Percentiles rank a stretch among this genome's conserved stretches.
Conservation (phyloP, 2,113 vertebrate genomes). For the Corythoichthys haematopterus region DNA sequence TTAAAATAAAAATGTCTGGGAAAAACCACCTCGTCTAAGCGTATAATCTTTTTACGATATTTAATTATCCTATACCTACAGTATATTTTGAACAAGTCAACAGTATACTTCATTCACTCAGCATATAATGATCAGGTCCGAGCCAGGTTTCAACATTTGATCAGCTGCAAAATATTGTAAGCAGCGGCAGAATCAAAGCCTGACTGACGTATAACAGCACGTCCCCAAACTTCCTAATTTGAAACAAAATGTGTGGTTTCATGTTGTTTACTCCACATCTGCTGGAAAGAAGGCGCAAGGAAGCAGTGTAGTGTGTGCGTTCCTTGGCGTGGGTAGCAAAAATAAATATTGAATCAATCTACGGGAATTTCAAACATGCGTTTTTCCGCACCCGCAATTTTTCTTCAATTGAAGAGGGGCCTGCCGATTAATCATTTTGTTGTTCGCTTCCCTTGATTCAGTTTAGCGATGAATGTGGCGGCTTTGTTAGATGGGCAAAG, state of each 20-base stretch:
- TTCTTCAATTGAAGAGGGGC: background rate
- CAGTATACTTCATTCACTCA: too few relatives aligned
- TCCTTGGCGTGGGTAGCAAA: background rate
- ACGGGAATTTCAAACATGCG: background rate
- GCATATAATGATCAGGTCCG: too few relatives aligned
- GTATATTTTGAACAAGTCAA: too few relatives aligned
- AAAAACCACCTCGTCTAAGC: too few relatives aligned
- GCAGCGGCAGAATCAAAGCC: slow-evolving; percentile 25
- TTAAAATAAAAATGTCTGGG: too few relatives aligned
- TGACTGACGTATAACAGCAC: slow-evolving; percentile 3
- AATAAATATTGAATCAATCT: background rate
- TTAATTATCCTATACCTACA: too few relatives aligned
- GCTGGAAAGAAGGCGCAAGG: background rate
- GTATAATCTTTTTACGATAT: too few relatives aligned
- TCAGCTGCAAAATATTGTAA: too few relatives aligned
- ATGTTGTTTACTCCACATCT: slow-evolving; percentile 5
- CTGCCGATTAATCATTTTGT: slow-evolving; percentile 2
- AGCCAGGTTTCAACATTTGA: too few relatives aligned
- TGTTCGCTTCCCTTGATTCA: background rate
- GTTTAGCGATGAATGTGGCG: background rate
- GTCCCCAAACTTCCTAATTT: slow-evolving; percentile 4
- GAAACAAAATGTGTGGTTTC: slow-evolving; percentile 1
- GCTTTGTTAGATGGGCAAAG: background rate
- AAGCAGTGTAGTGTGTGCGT: background rate
- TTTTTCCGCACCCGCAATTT: background rate